Evolutionary conservation across 2,797 vertebrate genomes (phyloP).

Genomic region (Hemibagrus guttatus): DNA sequence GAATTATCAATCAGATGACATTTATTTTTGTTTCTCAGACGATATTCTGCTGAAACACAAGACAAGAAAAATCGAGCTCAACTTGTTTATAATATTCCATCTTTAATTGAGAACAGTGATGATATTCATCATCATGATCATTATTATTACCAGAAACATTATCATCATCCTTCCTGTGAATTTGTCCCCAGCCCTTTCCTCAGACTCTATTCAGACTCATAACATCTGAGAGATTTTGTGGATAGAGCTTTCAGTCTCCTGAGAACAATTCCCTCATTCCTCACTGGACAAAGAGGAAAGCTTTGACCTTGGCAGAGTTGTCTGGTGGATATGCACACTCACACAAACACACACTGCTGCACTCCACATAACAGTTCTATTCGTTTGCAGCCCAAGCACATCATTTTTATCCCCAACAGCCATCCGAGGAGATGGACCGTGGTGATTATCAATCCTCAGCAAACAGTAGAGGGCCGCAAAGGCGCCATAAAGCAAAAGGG

Average conservation of each 20-base stretch:
- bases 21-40: not conserved
- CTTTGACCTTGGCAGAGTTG: conserved; percentile 63
- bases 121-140: not conserved
- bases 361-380: conserved; percentile 56
- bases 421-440: conserved; percentile 38
- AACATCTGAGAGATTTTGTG: conserved; percentile 29
- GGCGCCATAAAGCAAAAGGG: conserved; percentile 54
- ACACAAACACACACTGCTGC: conserved; percentile 27
- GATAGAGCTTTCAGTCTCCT: conserved; percentile 31
- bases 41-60: not conserved
- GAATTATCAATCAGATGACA: not conserved
- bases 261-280: conserved; percentile 38
- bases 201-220: not conserved
- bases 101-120: not conserved
- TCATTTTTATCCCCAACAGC: conserved; percentile 46
- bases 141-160: not conserved
- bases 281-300: conserved; percentile 45
- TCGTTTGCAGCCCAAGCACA: conserved; percentile 57
- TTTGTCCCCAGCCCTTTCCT: not conserved
- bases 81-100: not conserved
- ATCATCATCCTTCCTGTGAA: not conserved
- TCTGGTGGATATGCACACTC: conserved; percentile 31
- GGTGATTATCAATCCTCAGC: conserved; percentile 65
- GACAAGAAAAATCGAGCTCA: not conserved
- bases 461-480: conserved; percentile 61